Evolutionary conservation across 2,888 invertebrate genomes (phyloP), one percentile per base, ranked within the genome.

Genomic region (Lordiphosa fenestrarum): DNA sequence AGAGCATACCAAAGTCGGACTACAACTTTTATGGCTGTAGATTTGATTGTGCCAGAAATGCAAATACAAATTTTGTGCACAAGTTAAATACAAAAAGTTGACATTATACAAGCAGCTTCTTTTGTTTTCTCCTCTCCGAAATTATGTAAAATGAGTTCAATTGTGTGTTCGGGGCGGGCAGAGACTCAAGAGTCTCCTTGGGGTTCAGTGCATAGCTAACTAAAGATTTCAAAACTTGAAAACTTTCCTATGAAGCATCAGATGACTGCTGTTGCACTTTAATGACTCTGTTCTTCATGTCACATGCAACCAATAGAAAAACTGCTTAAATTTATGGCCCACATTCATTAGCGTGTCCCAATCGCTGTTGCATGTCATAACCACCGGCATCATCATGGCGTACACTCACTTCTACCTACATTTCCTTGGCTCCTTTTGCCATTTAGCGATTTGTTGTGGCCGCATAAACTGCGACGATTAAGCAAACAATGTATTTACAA

Each of bases 391-490:
- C 30, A 15, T 44, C 30, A 15, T 44, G 25, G 25, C 13, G 15
- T 33, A 37, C 12, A 37, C 37, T 12, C 12, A 37, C 37, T 13
- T 12, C 19, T 19, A 6, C n/a, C 37, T 25, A 33, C 33, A 44
- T 33, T 44, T 44, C 15, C 44, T 19, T 23, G 15, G 33, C 33
- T 15, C 13, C 30, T n/a, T n/a, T 44, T 44, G 9, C 39, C 23
- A 57, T 56, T 52, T 25, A 15, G 52, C 38, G 65, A 81, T 67
- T 75, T 75, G 77, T 81, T 75, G 74, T 71, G 66, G 68, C 74
- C 71, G 66, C 59, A 49, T 53, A 57, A 74, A 77, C 74, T 77
- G 71, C 61, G 51, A 53, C 75, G 59, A 66, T 76, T 74, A 77
- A 64, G 60, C 66, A 37, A 64, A 77, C 66, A 75, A 63, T 62